Evolutionary conservation across 30 jellyfish, hydroid and myxozoan genomes (phyloP).

Genomic region (Phacellophora camtschatica): DNA sequence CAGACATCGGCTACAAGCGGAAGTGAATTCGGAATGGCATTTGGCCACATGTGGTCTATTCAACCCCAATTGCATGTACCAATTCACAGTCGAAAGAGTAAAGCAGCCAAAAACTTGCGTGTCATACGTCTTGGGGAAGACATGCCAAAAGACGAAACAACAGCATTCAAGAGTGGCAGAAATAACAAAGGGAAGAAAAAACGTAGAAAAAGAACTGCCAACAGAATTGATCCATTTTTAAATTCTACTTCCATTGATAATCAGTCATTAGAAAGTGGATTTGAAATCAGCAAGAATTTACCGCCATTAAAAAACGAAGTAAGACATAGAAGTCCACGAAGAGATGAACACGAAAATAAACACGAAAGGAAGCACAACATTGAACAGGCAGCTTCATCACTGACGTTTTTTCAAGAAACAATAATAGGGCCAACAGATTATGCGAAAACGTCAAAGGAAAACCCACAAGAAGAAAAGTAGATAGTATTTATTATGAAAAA

Average conservation of each 20-base stretch:
- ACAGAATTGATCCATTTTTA: background rate
- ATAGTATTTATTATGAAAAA: no score
- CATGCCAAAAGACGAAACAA: background rate
- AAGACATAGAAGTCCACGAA: slow-evolving; percentile 40
- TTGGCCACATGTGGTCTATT: slow-evolving; percentile 67
- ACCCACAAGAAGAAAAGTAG: no score
- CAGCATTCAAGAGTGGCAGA: background rate
- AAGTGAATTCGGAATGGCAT: slow-evolving; percentile 74
- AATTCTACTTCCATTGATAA: background rate
- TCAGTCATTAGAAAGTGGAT: background rate
- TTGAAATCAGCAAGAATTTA: background rate
- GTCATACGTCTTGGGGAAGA: slow-evolving; percentile 80
- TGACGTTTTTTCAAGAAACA: slow-evolving; percentile 33
- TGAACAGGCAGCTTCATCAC: background rate
- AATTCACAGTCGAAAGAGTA: background rate
- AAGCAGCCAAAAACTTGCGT: slow-evolving; percentile 32
- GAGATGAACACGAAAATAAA: background rate
- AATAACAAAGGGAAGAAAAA: background rate
- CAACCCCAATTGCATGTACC: slow-evolving; percentile 55
- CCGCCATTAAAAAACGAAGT: slow-evolving; percentile 50
- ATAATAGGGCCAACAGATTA: background rate
- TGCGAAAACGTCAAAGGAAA: background rate
- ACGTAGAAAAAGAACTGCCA: background rate
- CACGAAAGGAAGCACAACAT: no score
- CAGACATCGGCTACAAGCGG: slow-evolving; percentile 56